Conservation (phyloP, 1,140 invertebrate genomes). For the Eriocheir sinensis region DNA sequence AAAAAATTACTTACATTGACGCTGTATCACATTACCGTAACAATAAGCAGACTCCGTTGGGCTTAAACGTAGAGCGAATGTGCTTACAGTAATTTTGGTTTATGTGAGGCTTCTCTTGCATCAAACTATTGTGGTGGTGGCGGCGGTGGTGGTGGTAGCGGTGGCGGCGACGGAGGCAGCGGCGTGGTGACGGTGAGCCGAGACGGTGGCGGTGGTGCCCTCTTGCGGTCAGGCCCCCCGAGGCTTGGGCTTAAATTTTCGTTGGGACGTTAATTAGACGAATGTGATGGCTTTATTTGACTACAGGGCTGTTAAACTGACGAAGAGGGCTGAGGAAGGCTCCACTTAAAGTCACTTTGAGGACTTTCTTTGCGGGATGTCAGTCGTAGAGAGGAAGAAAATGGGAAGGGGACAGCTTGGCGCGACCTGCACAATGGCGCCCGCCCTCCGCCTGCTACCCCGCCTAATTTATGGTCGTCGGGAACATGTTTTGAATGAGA, state of each 20-base stretch:
- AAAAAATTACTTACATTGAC: too few relatives aligned
- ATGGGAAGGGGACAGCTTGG: slow-evolving; percentile 68
- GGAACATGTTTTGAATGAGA: slow-evolving; percentile 66
- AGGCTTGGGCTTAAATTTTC: slow-evolving; percentile 62
- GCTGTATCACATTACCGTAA: too few relatives aligned
- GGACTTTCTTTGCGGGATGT: slow-evolving; percentile 76
- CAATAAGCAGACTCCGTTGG: too few relatives aligned
- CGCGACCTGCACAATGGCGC: slow-evolving; percentile 55
- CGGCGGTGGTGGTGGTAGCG: background rate
- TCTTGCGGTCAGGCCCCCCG: slow-evolving; percentile 66
- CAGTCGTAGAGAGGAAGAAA: slow-evolving; percentile 68
- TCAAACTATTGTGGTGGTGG: background rate
- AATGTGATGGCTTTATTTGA: slow-evolving; percentile 78
- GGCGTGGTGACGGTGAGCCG: background rate
- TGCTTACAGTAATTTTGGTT: too few relatives aligned
- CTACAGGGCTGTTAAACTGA: slow-evolving; percentile 77
- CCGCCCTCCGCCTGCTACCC: slow-evolving; percentile 32
- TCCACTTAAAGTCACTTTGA: slow-evolving; percentile 75
- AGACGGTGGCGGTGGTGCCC: slow-evolving; percentile 63
- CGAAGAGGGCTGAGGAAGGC: slow-evolving; percentile 72
- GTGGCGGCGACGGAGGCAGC: slow-evolving; percentile 31
- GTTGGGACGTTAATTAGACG: slow-evolving; percentile 73
- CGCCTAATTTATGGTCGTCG: slow-evolving; percentile 23
- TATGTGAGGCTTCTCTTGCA: too few relatives aligned
- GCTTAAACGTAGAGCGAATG: too few relatives aligned